Evolutionary conservation across 1,140 invertebrate species (phyloP), one percentile per base, ranked within the genome.

Genomic region (Pseudomyrmex gracilis): DNA sequence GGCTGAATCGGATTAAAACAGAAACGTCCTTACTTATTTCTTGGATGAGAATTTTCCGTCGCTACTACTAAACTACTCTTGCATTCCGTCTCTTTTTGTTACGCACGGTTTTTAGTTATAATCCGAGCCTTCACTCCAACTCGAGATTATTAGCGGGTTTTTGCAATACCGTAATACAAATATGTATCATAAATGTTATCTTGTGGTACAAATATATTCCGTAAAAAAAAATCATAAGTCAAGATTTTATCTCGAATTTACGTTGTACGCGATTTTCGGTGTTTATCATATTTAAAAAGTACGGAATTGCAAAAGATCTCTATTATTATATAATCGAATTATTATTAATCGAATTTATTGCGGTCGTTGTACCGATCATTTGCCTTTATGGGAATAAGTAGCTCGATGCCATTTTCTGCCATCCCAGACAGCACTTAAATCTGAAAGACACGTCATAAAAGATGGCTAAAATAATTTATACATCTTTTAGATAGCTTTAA

Each of bases 401-500:
- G 74, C 17, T 55, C 63, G 34, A 53, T 80, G 76, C 76, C 76
- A 80, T 80, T 4, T 58, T 80, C 53, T 80, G 76, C 66, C 66
- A 80, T 80, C 34, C 5, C 5, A 34, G 34, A 34, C 34, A 34
- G 34, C 34, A 34, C 5, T 0, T 34, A 34, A 34, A 5, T 34
- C 5, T 34, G 34, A 34, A 34, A 34, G 34, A 34, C 34, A 34
- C 34, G 34, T 34, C 5, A 0, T 5, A 34, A 34, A 34, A 34
- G 34, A 34, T 34, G 7, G 34, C 34, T 34, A 34, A 34, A 34
- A 34, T 34, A 34, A 34, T 34, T 34, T 34, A 34, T 34, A 34
- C 5, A 34, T 34, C 5, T 34, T 34, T 34, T 0, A 5, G 34
- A 7, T 34, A 34, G 34, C 34, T 34, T 34, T n/a, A n/a, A n/a